Base-by-base conservation (phyloP, 2,888 invertebrate species). In the Parnassius apollo region DNA sequence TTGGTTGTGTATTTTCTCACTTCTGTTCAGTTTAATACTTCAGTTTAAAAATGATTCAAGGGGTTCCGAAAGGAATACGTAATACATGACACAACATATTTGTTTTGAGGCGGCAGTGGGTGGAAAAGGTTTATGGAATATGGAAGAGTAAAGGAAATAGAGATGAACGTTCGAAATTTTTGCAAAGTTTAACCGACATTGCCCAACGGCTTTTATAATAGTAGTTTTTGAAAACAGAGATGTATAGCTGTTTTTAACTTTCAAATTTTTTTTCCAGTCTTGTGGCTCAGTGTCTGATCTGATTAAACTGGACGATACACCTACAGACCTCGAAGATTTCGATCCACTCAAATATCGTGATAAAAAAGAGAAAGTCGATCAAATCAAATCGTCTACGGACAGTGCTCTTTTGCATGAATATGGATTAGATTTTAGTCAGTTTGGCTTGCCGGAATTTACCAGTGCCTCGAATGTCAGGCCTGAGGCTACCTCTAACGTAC, bases 381-480 rank as follows among this genome's bases (percentile, higher is more conserved):
- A 77, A 86, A 92, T 80, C 66, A 87, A 85, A 72, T 72, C 78
- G 3, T 82, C 87, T 7, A 79, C 88, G 65, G 95, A 95, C 74
- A 93, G 94, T 75, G 95, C 95, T 76, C 88, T 96, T 61, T 89
- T 96, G 68, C 94, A 94, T 74, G 95, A 96, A 74, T 96, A 96
- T 75, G 96, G 96, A 60, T 86, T 96, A 69, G 94, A 95, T 83
- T 95, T 95, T 69, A 90, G 90, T 68, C 83, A 84, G 66, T 91
- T 88, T 67, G 86, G 83, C 48, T 71, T 90, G 78, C 89, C 93
- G 69, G 93, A 93, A 67, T 88, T 92, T 66, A 76, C 85, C 55
- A 75, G 82, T 12, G 62, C 68, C 51, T 71, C 84, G 45, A 83
- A 80, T 66, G 65, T 75, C 11, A 74, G 73, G 46, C 73, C 74